Conservation (phyloP, 2,888 invertebrate species). For the Chrysotoxum bicinctum region DNA sequence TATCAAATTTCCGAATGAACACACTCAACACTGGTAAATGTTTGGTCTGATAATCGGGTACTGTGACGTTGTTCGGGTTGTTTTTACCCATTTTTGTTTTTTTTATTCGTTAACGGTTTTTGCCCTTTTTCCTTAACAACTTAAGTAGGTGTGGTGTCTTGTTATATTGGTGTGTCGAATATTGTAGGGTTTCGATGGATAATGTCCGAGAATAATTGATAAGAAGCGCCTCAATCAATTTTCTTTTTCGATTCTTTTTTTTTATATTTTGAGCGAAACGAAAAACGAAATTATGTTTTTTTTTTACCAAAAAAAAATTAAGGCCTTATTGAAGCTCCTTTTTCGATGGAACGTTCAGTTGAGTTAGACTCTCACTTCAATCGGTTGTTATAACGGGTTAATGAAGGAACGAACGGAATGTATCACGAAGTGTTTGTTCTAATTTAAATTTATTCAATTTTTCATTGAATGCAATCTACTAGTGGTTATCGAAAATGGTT, state of each 20-base stretch:
- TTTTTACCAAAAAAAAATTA: neutral
- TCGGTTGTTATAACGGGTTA: neutral
- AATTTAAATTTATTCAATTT: neutral
- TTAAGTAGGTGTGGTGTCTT: conserved; percentile 4
- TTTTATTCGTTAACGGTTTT: conserved; percentile 4
- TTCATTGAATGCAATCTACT: neutral
- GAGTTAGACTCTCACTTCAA: conserved; percentile 11
- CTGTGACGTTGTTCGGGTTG: conserved; percentile 15
- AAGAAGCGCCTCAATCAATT: conserved; percentile 62
- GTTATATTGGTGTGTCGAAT: conserved; percentile 44
- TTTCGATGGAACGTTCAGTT: neutral
- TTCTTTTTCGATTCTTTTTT: conserved; percentile 6
- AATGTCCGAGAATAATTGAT: conserved; percentile 67
- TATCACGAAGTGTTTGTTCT: neutral
- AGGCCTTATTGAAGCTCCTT: neutral
- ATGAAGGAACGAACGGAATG: neutral
- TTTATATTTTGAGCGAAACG: neutral
- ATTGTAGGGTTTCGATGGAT: conserved; percentile 49
- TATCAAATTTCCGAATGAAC: conserved; percentile 71
- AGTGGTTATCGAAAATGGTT: neutral
- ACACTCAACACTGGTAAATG: conserved; percentile 56
- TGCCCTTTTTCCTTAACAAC: neutral
- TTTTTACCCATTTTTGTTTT: conserved; percentile 15
- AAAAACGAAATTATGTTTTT: conserved; percentile 1
- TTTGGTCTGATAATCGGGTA: conserved; percentile 58